These are phyloP conservation scores for Drosophila ohnishii DNA, from an alignment of 1,140 invertebrate species.

Conservation along the genomic window DNA sequence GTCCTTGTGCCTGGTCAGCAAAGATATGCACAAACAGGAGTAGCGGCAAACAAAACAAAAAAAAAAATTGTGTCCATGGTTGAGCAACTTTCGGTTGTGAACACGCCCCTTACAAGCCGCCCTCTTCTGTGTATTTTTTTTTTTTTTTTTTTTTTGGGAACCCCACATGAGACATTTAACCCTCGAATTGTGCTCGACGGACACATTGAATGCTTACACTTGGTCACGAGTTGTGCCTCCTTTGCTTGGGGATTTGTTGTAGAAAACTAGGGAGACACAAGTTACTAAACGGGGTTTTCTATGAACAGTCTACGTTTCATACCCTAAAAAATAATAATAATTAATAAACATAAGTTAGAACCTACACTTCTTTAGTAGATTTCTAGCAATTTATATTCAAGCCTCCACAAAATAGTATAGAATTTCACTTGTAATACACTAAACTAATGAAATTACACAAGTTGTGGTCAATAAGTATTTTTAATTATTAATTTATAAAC, in stretches of 20 bases:
- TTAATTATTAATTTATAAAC: not conserved
- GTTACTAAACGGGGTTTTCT: not conserved
- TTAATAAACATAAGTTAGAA: too few species aligned
- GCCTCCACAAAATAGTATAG: not conserved
- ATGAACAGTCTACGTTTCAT: not conserved
- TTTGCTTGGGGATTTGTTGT: conserved; percentile 17
- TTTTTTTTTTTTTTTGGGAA: conserved; percentile 3
- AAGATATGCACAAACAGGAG: conserved; percentile 74
- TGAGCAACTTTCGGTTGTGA: conserved; percentile 64
- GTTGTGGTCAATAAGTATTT: not conserved
- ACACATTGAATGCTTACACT: conserved; percentile 60
- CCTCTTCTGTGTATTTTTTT: not conserved
- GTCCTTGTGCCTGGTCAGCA: conserved; percentile 63
- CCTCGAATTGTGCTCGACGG: conserved; percentile 69
- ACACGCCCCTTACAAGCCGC: conserved; percentile 25
- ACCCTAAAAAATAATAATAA: not conserved
- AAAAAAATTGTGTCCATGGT: conserved; percentile 56
- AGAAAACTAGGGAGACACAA: not conserved
- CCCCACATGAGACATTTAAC: conserved; percentile 77
- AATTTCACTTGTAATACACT: too few species aligned
- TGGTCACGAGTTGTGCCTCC: conserved; percentile 4
- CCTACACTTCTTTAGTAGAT: not conserved
- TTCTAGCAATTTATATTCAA: not conserved
- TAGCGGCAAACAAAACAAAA: conserved; percentile 24
- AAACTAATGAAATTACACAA: not conserved